These are phyloP conservation scores for Zoroaster sp. DNA, from an alignment of 53 echinoderm and acorn worm species.

Conservation along the genomic window DNA sequence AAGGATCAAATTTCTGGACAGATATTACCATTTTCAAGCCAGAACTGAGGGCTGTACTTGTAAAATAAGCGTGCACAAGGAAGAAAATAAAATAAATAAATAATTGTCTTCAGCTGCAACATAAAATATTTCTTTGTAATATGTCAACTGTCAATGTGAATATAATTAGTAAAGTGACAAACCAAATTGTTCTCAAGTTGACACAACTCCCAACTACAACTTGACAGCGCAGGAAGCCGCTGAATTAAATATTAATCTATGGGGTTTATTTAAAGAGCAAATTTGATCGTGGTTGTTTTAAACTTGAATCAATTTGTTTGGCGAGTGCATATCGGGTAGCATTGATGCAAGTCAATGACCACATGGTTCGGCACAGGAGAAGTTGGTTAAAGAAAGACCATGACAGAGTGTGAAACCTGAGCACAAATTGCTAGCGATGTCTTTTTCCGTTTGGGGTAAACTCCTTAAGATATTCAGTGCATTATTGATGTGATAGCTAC, in stretches of 20 bases:
- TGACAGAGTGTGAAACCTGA: background rate
- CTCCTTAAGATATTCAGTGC: background rate
- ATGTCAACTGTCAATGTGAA: background rate
- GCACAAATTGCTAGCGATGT: background rate
- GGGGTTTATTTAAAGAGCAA: background rate
- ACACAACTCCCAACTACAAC: background rate
- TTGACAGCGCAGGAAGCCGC: background rate
- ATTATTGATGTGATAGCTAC: background rate
- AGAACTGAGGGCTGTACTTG: no score
- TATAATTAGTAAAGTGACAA: background rate
- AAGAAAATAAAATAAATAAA: background rate
- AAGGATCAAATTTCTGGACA: no score
- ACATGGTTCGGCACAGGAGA: background rate
- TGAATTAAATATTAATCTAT: background rate
- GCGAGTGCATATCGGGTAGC: constrained; percentile 2
- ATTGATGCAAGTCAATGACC: constrained; percentile 6
- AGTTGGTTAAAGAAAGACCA: background rate
- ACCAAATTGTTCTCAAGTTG: background rate
- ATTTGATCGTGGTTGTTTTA: constrained; percentile 12
- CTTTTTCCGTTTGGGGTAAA: background rate
- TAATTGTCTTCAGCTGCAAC: background rate
- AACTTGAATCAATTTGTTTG: constrained; percentile 33
- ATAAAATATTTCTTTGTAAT: background rate
- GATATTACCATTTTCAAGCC: no score
- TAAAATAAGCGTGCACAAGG: no score